These are phyloP conservation scores for Helicorthomorpha holstii DNA, from an alignment of 1,140 invertebrate species.

Conservation along the genomic window DNA sequence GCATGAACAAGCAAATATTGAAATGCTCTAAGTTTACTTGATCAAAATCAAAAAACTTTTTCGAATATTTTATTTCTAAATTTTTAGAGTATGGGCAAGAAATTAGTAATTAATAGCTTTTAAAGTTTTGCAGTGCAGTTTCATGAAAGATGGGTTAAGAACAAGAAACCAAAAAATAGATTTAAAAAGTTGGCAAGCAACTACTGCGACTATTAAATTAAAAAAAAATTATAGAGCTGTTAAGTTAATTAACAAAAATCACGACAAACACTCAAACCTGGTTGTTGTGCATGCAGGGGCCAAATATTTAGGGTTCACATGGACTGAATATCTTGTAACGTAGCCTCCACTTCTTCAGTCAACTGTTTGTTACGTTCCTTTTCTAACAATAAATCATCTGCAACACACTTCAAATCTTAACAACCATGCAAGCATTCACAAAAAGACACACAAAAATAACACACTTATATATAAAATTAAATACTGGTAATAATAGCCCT, in stretches of 20 bases:
- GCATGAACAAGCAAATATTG: no score
- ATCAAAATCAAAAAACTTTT: no score
- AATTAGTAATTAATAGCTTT: no score
- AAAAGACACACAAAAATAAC: neutral
- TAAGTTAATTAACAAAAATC: neutral
- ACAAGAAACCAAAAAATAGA: neutral
- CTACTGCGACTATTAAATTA: neutral
- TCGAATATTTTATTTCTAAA: no score
- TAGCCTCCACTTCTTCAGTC: constrained; percentile 96
- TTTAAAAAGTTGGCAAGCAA: neutral
- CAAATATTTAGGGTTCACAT: constrained; percentile 51
- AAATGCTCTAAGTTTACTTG: no score
- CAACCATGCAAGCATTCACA: neutral
- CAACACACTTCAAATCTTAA: constrained; percentile 23
- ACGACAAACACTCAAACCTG: neutral
- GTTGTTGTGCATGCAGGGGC: neutral
- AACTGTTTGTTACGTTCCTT: constrained; percentile 92
- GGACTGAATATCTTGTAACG: constrained; percentile 97
- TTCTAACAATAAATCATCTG: constrained; percentile 89
- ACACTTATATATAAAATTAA: neutral
- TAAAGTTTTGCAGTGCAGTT: no score
- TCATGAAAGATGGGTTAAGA: neutral
- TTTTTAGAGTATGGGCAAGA: no score
- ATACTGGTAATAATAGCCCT: neutral
- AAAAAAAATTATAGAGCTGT: neutral